Evolutionary conservation across 2,113 vertebrate species (phyloP).

Genomic region (Isurus oxyrinchus): DNA sequence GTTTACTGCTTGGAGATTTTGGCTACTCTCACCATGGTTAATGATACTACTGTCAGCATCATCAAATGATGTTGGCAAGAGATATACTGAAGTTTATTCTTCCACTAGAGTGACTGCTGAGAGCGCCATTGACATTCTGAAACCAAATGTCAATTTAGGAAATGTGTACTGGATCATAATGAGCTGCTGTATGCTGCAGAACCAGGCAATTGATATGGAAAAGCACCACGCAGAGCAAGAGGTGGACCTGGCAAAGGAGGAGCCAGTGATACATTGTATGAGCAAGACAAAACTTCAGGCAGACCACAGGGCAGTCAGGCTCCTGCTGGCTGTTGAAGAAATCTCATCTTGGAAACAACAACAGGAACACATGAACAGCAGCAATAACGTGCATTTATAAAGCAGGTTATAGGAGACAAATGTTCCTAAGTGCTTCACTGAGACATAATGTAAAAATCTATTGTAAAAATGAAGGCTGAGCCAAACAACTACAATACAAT

Average conservation of each 20-base stretch:
- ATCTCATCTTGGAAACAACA: neutral
- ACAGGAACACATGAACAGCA: neutral
- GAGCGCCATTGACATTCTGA: neutral
- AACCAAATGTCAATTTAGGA: neutral
- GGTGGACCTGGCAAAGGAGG: neutral
- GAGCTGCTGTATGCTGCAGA: neutral
- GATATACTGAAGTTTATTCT: neutral
- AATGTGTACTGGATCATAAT: neutral
- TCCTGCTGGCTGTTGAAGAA: neutral
- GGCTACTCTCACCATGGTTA: too few relatives aligned
- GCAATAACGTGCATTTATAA: neutral
- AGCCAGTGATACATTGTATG: neutral
- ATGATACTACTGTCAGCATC: neutral
- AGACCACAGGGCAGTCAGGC: neutral
- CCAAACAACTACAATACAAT: neutral
- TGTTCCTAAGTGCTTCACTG: neutral
- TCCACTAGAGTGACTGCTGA: neutral
- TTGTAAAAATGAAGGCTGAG: neutral
- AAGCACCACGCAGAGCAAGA: neutral
- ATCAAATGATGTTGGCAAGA: neutral
- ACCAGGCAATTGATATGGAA: neutral
- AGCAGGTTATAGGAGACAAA: neutral
- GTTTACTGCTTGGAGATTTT: too few relatives aligned
- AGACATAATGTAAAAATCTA: neutral
- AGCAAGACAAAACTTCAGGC: neutral